Evolutionary conservation across 2,113 vertebrate species (phyloP).

Genomic region (rat (Rattus norvegicus)): DNA sequence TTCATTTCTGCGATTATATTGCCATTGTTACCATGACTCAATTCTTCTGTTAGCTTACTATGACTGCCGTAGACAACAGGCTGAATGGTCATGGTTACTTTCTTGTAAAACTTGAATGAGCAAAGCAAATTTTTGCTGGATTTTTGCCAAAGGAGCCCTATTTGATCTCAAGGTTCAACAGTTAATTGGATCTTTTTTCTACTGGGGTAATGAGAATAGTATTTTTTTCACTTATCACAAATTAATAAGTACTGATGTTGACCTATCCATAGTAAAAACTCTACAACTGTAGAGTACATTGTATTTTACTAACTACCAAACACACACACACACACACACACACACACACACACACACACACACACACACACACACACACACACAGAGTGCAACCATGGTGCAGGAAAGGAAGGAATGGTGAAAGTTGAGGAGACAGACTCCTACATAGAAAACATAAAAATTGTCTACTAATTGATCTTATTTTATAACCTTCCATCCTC

Average conservation of each 20-base stretch:
- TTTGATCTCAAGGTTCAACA: not conserved
- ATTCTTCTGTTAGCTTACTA: not conserved
- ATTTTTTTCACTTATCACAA: not conserved
- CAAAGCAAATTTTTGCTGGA: not conserved
- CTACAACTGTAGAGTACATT: not conserved
- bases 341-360: not conserved
- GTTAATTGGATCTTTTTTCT: not conserved
- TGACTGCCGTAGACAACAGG: not conserved
- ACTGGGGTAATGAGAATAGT: fast-evolving
- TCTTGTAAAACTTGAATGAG: constrained; percentile 8
- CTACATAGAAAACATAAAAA: not conserved
- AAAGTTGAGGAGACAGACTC: not conserved
- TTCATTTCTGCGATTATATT: not conserved
- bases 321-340: not conserved
- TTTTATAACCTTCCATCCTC: no score
- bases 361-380: not conserved
- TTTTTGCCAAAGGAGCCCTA: not conserved
- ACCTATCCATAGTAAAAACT: not conserved
- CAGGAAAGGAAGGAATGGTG: not conserved
- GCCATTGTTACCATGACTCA: not conserved
- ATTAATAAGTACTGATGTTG: not conserved
- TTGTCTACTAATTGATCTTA: not conserved
- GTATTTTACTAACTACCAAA: not conserved
- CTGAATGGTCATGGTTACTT: not conserved
- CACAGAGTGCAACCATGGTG: not conserved